phyloP scores from a whole-genome alignment of 2,797 vertebrate species.

The Leuciscus waleckii region DNA sequence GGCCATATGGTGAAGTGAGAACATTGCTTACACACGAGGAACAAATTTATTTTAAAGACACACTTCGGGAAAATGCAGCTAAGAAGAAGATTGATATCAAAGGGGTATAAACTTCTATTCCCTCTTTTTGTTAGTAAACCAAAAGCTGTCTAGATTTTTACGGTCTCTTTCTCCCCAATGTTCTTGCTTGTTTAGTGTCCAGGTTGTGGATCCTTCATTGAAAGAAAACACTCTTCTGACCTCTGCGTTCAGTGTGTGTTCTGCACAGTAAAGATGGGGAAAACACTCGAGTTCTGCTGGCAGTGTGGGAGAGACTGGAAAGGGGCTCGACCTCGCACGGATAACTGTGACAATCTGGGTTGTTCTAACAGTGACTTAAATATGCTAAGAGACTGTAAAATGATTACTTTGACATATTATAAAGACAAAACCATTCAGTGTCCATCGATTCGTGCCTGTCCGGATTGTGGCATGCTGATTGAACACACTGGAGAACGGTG shows the following conservation, averaged over 20 bases:
- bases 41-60: too few relatives aligned
- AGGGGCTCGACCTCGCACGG: background rate
- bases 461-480: background rate
- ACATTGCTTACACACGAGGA: background rate
- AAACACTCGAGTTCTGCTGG: too few relatives aligned
- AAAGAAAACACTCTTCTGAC: background rate
- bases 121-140: background rate
- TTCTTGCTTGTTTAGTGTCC: background rate
- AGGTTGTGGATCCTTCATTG: background rate
- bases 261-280: too few relatives aligned
- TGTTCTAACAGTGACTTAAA: background rate
- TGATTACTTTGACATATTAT: background rate
- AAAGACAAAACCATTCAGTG: background rate
- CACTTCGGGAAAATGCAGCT: background rate
- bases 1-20: conserved; percentile 11
- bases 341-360: background rate
- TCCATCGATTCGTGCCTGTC: background rate
- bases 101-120: background rate
- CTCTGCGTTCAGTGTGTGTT: background rate
- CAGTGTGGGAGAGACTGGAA: background rate
- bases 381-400: background rate
- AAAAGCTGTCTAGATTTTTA: too few relatives aligned
- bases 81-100: background rate
- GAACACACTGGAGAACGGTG: background rate
- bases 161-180: background rate